phyloP scores from a whole-genome alignment of 2,113 vertebrate species.

The Hirundichthys speculiger region DNA sequence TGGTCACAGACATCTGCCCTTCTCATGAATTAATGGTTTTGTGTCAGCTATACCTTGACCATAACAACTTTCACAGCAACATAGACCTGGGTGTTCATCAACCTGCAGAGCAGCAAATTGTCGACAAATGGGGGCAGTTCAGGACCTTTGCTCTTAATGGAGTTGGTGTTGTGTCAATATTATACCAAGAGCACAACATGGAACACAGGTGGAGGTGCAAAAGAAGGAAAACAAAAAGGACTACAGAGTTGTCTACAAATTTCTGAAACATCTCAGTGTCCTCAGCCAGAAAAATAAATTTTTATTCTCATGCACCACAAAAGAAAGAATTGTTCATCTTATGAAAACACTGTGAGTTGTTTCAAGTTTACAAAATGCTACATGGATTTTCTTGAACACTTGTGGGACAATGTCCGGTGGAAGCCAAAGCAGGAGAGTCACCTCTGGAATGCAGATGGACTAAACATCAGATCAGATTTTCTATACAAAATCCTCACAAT shows the following conservation, averaged over 20 bases:
- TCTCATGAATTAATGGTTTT: not conserved
- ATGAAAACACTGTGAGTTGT: too few species aligned
- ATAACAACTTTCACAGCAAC: not conserved
- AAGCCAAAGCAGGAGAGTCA: too few species aligned
- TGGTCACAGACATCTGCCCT: not conserved
- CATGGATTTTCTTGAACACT: too few species aligned
- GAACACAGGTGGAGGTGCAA: not conserved
- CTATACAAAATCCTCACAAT: too few species aligned
- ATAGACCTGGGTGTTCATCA: not conserved
- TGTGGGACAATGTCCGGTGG: too few species aligned
- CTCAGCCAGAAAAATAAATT: too few species aligned
- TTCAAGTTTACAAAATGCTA: too few species aligned
- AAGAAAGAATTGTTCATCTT: too few species aligned
- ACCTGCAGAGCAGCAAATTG: not conserved
- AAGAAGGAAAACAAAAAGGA: not conserved
- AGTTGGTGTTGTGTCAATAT: not conserved
- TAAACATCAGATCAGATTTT: too few species aligned
- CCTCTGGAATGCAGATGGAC: too few species aligned
- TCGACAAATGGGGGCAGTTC: not conserved
- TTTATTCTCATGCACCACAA: too few species aligned
- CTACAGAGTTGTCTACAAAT: not conserved
- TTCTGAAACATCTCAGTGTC: too few species aligned
- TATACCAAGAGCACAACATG: not conserved
- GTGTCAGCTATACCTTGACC: not conserved
- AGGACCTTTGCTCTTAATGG: not conserved